Evolutionary conservation across 2,113 vertebrate species (phyloP).

Genomic region (Xenotilapia leptura): DNA sequence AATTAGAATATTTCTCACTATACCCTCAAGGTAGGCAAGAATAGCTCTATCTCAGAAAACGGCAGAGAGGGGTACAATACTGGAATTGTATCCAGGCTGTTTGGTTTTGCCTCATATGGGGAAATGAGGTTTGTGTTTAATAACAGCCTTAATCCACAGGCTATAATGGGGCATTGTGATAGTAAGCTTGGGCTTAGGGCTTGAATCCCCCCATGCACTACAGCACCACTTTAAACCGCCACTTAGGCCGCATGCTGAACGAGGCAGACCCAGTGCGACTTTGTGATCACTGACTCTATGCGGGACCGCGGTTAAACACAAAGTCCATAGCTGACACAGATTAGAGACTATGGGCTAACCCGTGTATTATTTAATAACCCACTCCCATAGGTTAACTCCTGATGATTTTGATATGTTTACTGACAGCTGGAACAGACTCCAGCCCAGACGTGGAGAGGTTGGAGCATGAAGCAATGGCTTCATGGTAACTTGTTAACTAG

Average conservation of each 20-base stretch:
- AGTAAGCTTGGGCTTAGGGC: conserved; percentile 39
- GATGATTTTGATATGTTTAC: neutral
- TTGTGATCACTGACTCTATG: neutral
- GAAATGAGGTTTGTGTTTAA: conserved; percentile 40
- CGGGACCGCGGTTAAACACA: neutral
- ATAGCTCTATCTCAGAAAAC: neutral
- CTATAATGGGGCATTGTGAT: conserved; percentile 40
- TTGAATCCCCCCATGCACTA: neutral
- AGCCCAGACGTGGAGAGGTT: neutral
- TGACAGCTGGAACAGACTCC: neutral
- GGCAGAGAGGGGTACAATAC: neutral
- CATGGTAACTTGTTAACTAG: neutral
- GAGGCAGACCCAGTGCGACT: neutral
- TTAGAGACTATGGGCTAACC: neutral
- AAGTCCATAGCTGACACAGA: neutral
- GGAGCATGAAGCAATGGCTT: neutral
- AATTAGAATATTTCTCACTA: neutral
- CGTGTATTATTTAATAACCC: neutral
- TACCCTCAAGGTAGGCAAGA: neutral
- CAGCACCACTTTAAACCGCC: neutral
- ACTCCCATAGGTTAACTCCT: neutral
- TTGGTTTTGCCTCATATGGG: conserved; percentile 20
- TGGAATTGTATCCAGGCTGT: neutral
- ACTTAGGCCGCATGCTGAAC: neutral
- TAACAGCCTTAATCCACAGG: conserved; percentile 24